Evolutionary conservation across 2,888 invertebrate genomes (phyloP), one percentile per base, ranked within the genome.

Genomic region (Aromia moschata): DNA sequence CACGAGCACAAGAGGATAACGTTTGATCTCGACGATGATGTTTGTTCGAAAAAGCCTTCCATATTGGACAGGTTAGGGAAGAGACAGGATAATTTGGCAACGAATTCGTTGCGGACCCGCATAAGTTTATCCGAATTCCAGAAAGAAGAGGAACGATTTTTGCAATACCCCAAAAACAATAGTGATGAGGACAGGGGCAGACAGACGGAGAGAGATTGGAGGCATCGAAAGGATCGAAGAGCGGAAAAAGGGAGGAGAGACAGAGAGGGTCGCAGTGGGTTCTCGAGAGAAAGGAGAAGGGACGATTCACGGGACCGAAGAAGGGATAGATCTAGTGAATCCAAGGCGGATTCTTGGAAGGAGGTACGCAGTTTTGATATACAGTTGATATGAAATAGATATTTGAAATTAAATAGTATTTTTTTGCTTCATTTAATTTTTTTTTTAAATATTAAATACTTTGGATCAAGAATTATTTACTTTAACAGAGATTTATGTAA

Each of bases 31-130:
- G 64, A 66, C 11, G 45, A 56, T 62, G 70, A 60, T 36, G 62
- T 43, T 12, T 30, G 65, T 14, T 56, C 67, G 0, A 76, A 68
- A 64, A 81, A 76, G 59, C 75, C 75, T 11, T 82, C 85, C 0
- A 79, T 84, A 12, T 78, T 83, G 59, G 83, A 84, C 45, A 79
- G 85, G 20, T 73, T 85, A 36, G 85, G 85, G 0, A 76, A 79
- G 58, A 77, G 75, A 56, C 62, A 60, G 25, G 52, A 33, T 38
- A n/a, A n/a, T n/a, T n/a, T n/a, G n/a, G n/a, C n/a, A n/a, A 61
- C 63, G 10, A 56, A 53, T 14, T 37, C 46, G 20, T 53, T 49
- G 15, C 67, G 58, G 44, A 62, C 31, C 20, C 62, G 56, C 49
- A 71, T 74, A 38, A 72, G 62, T 65, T 62, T 74, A 44, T 74